Evolutionary conservation across 2,888 invertebrate genomes (phyloP).

Genomic region (Drosophila pseudotakahashii): DNA sequence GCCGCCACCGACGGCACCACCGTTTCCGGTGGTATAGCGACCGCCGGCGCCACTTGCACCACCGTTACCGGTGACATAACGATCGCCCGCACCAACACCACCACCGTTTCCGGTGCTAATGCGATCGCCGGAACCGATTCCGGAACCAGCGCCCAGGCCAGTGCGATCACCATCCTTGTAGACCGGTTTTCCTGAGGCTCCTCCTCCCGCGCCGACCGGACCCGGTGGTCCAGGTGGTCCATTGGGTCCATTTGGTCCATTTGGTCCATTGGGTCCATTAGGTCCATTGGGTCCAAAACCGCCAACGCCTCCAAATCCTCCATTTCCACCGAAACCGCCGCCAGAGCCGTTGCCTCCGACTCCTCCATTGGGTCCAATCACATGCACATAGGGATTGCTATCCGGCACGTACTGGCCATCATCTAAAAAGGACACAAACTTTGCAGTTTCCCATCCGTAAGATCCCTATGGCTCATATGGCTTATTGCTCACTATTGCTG

Average conservation of each 20-base stretch:
- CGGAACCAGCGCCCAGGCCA: constrained; percentile 34
- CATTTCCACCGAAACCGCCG: constrained; percentile 50
- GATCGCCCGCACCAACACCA: constrained; percentile 54
- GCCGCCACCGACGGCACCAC: constrained; percentile 44
- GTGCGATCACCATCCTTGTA: constrained; percentile 60
- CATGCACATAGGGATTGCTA: constrained; percentile 66
- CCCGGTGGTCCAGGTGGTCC: constrained; percentile 82
- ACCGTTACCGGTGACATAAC: constrained; percentile 46
- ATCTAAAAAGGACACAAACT: constrained; percentile 78
- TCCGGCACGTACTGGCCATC: constrained; percentile 62
- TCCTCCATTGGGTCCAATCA: constrained; percentile 64
- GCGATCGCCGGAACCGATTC: constrained; percentile 44
- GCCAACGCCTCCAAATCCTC: constrained; percentile 49
- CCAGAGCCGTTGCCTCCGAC: constrained; percentile 33
- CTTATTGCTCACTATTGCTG: constrained; percentile 62
- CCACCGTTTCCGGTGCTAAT: constrained; percentile 76
- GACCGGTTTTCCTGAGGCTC: constrained; percentile 81
- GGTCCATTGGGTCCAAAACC: constrained; percentile 54
- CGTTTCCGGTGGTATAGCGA: constrained; percentile 40
- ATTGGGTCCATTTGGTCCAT: constrained; percentile 81
- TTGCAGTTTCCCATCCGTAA: constrained; percentile 15
- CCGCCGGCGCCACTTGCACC: constrained; percentile 51
- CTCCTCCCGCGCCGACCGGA: constrained; percentile 84
- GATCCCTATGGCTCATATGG: neutral
- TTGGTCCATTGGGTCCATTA: constrained; percentile 82